phyloP scores from a whole-genome alignment of 2,113 vertebrate species.

The Mirza zaza region DNA sequence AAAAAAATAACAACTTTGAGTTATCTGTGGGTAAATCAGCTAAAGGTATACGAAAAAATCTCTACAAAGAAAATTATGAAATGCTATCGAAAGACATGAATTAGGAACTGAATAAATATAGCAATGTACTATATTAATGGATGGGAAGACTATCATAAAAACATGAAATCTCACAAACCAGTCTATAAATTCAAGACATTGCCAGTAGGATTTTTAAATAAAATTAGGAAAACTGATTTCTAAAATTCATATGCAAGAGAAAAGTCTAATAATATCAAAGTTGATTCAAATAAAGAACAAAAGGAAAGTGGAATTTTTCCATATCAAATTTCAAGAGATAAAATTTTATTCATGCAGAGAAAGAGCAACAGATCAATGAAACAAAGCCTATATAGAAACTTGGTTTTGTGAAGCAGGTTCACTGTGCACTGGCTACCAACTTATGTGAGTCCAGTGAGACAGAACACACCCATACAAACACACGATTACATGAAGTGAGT shows the following conservation, averaged over 20 bases:
- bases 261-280: slow-evolving; percentile 19
- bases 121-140: background rate
- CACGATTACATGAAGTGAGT: background rate
- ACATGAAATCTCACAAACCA: background rate
- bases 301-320: background rate
- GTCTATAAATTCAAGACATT: background rate
- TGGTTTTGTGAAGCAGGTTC: background rate
- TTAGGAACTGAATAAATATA: background rate
- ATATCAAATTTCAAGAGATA: slow-evolving; percentile 9
- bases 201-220: background rate
- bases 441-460: background rate
- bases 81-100: background rate
- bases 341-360: background rate
- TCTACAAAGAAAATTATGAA: slow-evolving; percentile 21
- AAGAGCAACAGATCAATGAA: background rate
- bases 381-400: background rate
- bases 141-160: background rate
- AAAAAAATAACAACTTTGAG: background rate
- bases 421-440: background rate
- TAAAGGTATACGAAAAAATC: background rate
- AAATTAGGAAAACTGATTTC: background rate
- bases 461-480: background rate
- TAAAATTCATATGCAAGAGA: slow-evolving; percentile 14
- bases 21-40: background rate
- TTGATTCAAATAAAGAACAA: slow-evolving; percentile 19